Base-by-base conservation (phyloP, 2,888 invertebrate species). In the Atherix ibis region DNA sequence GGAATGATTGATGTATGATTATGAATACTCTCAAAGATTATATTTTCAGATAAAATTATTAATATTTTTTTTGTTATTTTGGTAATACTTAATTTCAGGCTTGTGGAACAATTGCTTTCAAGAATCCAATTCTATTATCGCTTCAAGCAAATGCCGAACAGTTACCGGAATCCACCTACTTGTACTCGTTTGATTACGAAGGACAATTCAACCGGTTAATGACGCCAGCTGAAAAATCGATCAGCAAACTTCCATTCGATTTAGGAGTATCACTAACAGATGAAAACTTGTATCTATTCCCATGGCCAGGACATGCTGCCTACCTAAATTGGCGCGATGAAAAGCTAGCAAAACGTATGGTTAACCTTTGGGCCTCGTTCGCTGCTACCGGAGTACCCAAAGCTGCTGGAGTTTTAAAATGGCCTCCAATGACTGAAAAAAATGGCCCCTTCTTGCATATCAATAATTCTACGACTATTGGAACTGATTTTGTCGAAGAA, bases 191-290 rank as follows among this genome's bases (percentile, higher is more conserved):
- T 42, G 64, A 67, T 40, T 67, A 63, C 40, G 50, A 51, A 34
- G 67, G 67, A 12, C 53, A 59, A 32, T 27, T 50, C 18, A 59
- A 58, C 35, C 53, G 61, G n/a, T 64, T 63, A 43, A 42, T 48
- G 3, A 46, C 42, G 33, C 52, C 53, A 0, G 58, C 56, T n/a
- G 59, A 58, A 24, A 43, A 47, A 10, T 49, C 48, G 8, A 45
- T 49, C 4, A 45, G 50, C n/a, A 44, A 49, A 18, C 52, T 59
- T 41, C 64, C 64, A 22, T 65, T 65, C 41, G 54, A 59, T 34
- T 55, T 63, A 46, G 66, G 71, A 4, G 66, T 68, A 5, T 66
- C 68, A 18, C 65, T 72, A 41, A 68, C 70, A 5, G 69, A 72
- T 40, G 72, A 73, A 39, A 58, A 70, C 27, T 57, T 70, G 12